Conservation (phyloP, 2,113 vertebrate species). For the Atlantisia rogersi region DNA sequence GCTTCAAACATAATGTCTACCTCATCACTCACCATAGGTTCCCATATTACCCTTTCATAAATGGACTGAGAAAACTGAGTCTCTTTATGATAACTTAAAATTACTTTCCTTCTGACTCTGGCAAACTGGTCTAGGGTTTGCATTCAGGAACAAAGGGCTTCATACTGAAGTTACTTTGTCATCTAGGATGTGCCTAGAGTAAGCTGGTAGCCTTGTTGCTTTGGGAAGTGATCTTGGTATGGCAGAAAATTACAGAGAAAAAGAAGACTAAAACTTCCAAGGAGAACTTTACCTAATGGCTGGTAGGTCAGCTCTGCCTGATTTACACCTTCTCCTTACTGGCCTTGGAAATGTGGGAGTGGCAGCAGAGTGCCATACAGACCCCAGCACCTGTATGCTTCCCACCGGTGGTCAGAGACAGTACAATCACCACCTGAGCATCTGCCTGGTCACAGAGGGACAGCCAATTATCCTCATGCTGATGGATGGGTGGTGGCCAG, state of each 20-base stretch:
- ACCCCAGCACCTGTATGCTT: accelerated
- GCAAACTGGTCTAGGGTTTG: background rate
- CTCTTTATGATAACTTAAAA: background rate
- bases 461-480: background rate
- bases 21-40: background rate
- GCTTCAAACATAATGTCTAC: background rate
- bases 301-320: background rate
- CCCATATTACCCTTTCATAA: background rate
- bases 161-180: background rate
- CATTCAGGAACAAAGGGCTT: background rate
- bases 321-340: background rate
- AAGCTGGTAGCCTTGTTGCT: background rate
- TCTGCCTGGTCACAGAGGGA: accelerated
- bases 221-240: background rate
- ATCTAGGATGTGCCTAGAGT: background rate
- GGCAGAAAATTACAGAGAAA: background rate
- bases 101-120: background rate
- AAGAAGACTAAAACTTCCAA: background rate
- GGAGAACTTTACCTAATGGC: background rate
- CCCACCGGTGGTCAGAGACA: background rate
- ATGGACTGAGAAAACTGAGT: background rate
- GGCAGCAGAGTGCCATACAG: background rate
- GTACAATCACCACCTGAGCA: accelerated
- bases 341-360: background rate
- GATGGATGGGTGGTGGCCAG: accelerated